phyloP scores from a whole-genome alignment of 2,797 vertebrate species.

The Phalanger gymnotis region DNA sequence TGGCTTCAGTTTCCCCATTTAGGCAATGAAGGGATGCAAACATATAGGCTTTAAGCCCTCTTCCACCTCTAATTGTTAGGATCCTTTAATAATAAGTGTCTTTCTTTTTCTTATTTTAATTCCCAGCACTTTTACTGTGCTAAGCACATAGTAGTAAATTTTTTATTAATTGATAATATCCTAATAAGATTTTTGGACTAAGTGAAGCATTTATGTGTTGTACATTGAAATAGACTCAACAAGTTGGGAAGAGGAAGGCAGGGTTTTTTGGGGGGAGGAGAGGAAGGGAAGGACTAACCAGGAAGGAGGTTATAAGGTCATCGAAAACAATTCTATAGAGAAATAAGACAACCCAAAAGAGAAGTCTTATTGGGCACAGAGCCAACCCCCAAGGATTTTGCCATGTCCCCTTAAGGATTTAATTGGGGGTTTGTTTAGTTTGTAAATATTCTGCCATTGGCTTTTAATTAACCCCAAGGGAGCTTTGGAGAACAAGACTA shows the following conservation, averaged over 20 bases:
- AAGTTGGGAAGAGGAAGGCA: not conserved
- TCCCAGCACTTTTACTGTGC: not conserved
- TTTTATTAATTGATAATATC: not conserved
- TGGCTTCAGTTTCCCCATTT: not conserved
- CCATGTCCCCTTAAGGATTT: no score
- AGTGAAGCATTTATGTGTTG: not conserved
- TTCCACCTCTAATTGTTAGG: not conserved
- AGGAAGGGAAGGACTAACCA: not conserved
- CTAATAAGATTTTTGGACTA: not conserved
- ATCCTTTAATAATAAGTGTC: not conserved
- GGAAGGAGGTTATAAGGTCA: not conserved
- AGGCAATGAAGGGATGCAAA: not conserved
- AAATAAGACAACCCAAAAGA: not conserved
- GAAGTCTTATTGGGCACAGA: not conserved
- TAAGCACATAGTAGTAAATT: not conserved
- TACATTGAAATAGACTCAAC: fast-evolving
- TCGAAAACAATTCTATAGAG: not conserved
- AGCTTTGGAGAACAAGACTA: not conserved
- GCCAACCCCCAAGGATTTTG: not conserved
- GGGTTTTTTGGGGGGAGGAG: not conserved
- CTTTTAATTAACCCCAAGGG: not conserved
- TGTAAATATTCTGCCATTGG: fast-evolving
- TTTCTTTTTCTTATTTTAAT: not conserved
- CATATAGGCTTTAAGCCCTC: not conserved
- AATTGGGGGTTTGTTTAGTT: not conserved